Conservation (phyloP, 2,797 vertebrate species). For the Odontamblyopus rebecca region DNA sequence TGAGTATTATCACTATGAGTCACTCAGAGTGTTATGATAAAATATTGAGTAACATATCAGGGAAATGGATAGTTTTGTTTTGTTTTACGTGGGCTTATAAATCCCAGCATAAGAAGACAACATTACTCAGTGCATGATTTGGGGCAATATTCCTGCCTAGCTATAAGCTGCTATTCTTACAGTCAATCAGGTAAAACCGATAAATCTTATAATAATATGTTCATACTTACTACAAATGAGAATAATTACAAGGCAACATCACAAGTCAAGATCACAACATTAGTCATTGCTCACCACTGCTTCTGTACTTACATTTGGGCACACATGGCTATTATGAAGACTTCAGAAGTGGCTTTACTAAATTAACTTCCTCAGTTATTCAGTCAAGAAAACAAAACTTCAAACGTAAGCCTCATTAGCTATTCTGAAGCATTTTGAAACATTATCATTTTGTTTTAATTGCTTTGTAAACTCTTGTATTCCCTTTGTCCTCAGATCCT, state of each 20-base stretch:
- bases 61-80: not conserved
- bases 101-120: not conserved
- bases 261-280: too few species aligned
- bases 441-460: conserved; percentile 64
- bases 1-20: not conserved
- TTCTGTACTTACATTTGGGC: not conserved
- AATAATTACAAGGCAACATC: too few species aligned
- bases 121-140: not conserved
- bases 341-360: not conserved
- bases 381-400: not conserved
- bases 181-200: not conserved
- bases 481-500: conserved; percentile 77
- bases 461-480: conserved; percentile 95
- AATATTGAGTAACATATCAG: not conserved
- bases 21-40: conserved; percentile 1
- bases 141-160: too few species aligned
- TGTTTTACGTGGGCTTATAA: not conserved
- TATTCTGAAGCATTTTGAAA: not conserved
- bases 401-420: not conserved
- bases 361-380: not conserved
- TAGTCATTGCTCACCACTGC: too few species aligned
- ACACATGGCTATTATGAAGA: not conserved
- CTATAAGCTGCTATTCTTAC: not conserved
- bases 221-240: not conserved
- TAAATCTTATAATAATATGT: not conserved